Evolutionary conservation across 2,797 vertebrate genomes (phyloP).

Genomic region (Sphenodon punctatus): DNA sequence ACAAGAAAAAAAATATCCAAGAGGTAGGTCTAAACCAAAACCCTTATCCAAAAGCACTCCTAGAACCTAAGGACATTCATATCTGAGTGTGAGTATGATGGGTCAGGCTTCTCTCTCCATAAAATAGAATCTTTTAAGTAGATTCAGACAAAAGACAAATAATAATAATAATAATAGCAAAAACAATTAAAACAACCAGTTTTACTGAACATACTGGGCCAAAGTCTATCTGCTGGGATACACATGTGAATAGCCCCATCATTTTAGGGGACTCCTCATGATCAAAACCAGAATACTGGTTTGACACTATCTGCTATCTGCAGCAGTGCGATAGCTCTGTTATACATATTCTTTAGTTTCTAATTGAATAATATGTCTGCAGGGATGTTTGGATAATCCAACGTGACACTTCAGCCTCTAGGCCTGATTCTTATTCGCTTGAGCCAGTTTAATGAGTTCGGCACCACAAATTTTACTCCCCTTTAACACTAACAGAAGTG

Average conservation of each 20-base stretch:
- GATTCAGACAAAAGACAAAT: not conserved
- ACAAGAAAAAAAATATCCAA: not conserved
- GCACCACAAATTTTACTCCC: not conserved
- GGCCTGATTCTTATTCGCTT: not conserved
- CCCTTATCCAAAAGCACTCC: not conserved
- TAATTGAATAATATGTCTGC: not conserved
- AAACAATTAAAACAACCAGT: not conserved
- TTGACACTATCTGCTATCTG: not conserved
- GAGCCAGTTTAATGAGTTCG: not conserved
- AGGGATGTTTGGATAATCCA: not conserved
- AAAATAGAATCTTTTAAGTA: not conserved
- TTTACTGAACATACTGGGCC: not conserved
- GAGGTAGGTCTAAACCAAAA: not conserved
- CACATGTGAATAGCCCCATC: not conserved
- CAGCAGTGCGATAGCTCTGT: not conserved
- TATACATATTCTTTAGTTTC: not conserved
- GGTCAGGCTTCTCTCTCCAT: not conserved
- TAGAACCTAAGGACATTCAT: not conserved
- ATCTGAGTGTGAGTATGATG: not conserved
- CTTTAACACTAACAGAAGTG: not conserved
- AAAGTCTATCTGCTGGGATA: not conserved
- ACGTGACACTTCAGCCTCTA: accelerated
- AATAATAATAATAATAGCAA: no score
- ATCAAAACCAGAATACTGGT: not conserved
- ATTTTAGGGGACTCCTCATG: not conserved